phyloP scores from a whole-genome alignment of 1,140 invertebrate genomes.

The Cyclina sinensis region DNA sequence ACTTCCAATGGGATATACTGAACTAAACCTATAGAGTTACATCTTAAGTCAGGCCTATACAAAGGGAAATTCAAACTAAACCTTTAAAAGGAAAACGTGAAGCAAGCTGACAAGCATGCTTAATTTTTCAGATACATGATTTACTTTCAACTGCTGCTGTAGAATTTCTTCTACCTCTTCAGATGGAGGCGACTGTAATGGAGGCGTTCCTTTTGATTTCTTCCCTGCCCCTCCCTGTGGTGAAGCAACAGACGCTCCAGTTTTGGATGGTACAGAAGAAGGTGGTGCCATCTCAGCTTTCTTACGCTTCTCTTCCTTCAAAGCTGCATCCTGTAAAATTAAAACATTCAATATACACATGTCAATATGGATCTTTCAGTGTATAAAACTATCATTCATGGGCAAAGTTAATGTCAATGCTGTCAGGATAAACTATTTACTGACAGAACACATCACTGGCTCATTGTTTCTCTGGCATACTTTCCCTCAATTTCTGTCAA shows the following conservation, averaged over 20 bases:
- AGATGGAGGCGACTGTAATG: constrained; percentile 61
- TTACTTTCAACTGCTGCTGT: constrained; percentile 67
- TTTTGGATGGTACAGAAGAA: constrained; percentile 32
- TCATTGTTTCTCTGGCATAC: too few species aligned
- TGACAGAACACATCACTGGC: too few species aligned
- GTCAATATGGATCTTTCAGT: too few species aligned
- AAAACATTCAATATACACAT: not conserved
- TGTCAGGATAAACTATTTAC: too few species aligned
- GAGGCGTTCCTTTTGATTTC: constrained; percentile 62
- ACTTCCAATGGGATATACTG: not conserved
- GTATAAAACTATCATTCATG: too few species aligned
- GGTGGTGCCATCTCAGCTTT: constrained; percentile 65
- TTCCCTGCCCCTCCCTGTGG: constrained; percentile 9
- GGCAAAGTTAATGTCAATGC: too few species aligned
- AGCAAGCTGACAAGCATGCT: constrained; percentile 19
- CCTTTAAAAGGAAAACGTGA: not conserved
- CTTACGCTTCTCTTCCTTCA: constrained; percentile 65
- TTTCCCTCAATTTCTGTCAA: too few species aligned
- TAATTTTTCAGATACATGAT: constrained; percentile 34
- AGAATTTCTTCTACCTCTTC: constrained; percentile 69
- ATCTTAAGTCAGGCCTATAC: not conserved
- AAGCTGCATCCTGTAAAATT: constrained; percentile 46
- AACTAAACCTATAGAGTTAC: constrained; percentile 3
- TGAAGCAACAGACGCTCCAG: constrained; percentile 7
- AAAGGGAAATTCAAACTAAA: not conserved